These are phyloP conservation scores for Stigmatopora nigra DNA, from an alignment of 2,113 vertebrate genomes.

Conservation along the genomic window DNA sequence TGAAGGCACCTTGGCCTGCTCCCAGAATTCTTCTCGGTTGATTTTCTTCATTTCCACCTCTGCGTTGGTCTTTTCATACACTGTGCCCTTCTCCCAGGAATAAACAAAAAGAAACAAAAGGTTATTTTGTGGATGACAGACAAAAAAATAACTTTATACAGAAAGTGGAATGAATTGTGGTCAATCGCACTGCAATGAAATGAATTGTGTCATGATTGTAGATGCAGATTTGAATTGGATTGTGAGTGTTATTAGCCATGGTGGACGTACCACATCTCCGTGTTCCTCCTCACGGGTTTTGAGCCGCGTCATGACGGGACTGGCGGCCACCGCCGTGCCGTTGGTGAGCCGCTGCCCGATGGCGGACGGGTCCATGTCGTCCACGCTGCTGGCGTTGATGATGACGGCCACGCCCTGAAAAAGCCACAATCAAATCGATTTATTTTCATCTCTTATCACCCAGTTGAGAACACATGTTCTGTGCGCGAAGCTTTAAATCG, in stretches of 20 bases:
- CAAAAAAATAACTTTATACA: neutral
- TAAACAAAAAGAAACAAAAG: neutral
- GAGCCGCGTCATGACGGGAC: conserved; percentile 88
- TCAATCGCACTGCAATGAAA: too few relatives aligned
- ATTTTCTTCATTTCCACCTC: conserved; percentile 97
- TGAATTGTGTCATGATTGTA: too few relatives aligned
- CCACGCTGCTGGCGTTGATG: conserved; percentile 91
- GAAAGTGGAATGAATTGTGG: neutral
- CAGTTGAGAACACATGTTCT: too few relatives aligned
- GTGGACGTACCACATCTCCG: conserved; percentile 44
- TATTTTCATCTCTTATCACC: too few relatives aligned
- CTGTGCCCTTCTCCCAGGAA: conserved; percentile 76
- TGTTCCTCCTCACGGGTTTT: conserved; percentile 78
- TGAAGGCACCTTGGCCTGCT: conserved; percentile 85
- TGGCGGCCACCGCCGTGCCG: conserved; percentile 78
- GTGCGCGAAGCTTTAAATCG: too few relatives aligned
- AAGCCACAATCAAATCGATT: neutral
- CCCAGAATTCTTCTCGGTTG: conserved; percentile 97
- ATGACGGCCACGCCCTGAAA: conserved; percentile 85
- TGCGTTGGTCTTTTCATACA: conserved; percentile 92
- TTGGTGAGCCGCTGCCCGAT: conserved; percentile 92
- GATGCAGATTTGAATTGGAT: neutral
- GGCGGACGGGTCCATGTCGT: conserved; percentile 88
- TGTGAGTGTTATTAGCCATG: neutral
- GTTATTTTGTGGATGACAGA: neutral